Base-by-base conservation (phyloP, 2,888 invertebrate species). In the Netelia inedita region DNA sequence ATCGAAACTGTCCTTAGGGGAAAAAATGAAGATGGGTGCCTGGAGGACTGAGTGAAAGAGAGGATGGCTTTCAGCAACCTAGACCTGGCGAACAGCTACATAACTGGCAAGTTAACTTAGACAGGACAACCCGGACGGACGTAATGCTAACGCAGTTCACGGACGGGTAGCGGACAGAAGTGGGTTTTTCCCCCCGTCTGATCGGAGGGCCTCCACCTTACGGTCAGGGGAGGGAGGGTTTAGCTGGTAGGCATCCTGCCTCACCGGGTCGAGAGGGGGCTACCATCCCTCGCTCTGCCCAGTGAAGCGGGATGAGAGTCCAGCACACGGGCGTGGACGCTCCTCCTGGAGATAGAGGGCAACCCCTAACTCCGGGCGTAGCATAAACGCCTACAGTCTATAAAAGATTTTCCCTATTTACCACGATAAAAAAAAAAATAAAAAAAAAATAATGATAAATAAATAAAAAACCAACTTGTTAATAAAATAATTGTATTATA, bases 291-390 rank as follows among this genome's bases (percentile, higher is more conserved):
- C 65, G 63, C 66, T 65, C 66, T 65, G 35, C 55, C 53, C 76
- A 66, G 50, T 35, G 66, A 76, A 76, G 68, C 68, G 65, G 19
- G 78, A 78, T 41, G 78, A 55, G 78, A 68, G 57, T 78, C 66
- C 68, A 57, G 68, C 68, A 78, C 78, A 78, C 68, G 78, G 68
- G 57, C 59, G 78, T 57, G 16, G 57, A 57, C 57, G 68, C 21
- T 43, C 68, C 78, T 68, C 78, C 68, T 35, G 78, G 57, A 8
- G 78, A 55, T 78, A 41, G 65, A 41, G 68, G 68, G 57, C 68
- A 78, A 68, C 57, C 63, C 75, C 65, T 46, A 75, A 75, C 75
- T 14, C 63, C 75, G 75, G 65, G 65, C 50, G 65, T 46, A 57
- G 68, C 68, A 21, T 16, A 78, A 19, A 65, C 78, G 68, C 14